phyloP scores from a whole-genome alignment of 2,113 vertebrate species.

The Agelaius tricolor region DNA sequence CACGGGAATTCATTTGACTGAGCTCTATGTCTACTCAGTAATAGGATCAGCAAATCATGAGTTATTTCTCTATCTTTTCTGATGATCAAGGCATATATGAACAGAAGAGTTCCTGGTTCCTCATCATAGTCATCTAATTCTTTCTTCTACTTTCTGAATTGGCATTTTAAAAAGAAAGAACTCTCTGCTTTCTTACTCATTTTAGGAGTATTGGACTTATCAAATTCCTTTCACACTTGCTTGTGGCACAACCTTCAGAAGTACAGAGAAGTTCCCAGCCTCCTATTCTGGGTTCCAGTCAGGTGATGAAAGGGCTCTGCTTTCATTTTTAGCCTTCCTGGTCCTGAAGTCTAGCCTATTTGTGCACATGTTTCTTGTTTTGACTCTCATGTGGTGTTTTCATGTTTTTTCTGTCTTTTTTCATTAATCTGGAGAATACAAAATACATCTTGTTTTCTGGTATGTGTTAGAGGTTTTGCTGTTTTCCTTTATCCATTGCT shows the following conservation, averaged over 20 bases:
- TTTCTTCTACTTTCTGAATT: background rate
- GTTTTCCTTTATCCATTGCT: background rate
- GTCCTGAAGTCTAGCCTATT: background rate
- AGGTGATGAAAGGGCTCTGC: background rate
- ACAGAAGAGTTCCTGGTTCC: background rate
- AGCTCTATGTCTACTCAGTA: background rate
- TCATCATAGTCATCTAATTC: background rate
- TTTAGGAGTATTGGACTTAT: background rate
- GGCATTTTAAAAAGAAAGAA: background rate
- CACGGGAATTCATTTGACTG: background rate
- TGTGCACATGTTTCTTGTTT: background rate
- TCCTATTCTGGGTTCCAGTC: background rate
- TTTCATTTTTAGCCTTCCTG: background rate
- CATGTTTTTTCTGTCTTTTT: background rate
- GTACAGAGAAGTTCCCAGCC: background rate
- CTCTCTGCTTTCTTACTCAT: background rate
- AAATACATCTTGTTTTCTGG: background rate
- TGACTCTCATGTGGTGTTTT: background rate
- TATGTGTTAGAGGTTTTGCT: background rate
- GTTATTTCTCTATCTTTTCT: background rate
- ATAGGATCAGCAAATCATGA: background rate
- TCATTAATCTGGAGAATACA: background rate
- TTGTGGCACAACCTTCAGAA: background rate
- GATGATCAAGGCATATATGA: background rate
- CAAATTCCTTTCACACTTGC: background rate